A percentile compares a stretch with the other conserved stretches of the same genome.
These are phyloP conservation scores for Diabrotica virgifera DNA, from an alignment of 1,140 invertebrate species.

Conservation along the genomic window DNA sequence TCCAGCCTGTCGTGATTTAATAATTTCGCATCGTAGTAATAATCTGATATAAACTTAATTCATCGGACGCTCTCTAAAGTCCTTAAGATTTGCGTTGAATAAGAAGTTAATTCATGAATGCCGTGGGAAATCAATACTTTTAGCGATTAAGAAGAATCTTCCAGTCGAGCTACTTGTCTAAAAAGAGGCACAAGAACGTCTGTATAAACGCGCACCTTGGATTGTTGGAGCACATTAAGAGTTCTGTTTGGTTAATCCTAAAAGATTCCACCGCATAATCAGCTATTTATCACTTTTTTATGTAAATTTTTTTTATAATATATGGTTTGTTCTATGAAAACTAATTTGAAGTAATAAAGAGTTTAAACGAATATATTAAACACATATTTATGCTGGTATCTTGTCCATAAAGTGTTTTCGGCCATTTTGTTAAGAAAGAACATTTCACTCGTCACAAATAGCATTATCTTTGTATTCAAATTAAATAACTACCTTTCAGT, in stretches of 20 bases:
- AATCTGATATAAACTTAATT: not conserved
- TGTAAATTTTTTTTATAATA: too few species aligned
- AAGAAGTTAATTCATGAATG: not conserved
- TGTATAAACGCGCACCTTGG: constrained; percentile 11
- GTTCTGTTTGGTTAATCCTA: not conserved
- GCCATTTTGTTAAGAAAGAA: too few species aligned
- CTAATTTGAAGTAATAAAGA: too few species aligned
- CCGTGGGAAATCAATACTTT: constrained; percentile 1
- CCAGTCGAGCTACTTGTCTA: constrained; percentile 19
- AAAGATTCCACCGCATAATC: not conserved
- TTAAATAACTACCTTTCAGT: too few species aligned
- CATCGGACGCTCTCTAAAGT: not conserved
- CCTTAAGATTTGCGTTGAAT: not conserved
- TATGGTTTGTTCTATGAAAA: too few species aligned
- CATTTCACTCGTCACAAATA: too few species aligned
- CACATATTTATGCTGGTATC: too few species aligned
- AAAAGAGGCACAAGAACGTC: constrained; percentile 20
- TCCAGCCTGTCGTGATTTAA: not conserved
- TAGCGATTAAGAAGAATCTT: constrained; percentile 13
- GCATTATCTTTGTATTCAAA: too few species aligned
- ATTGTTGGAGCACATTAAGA: not conserved
- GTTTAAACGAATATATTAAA: too few species aligned
- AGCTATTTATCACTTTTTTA: too few species aligned
- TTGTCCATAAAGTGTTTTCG: too few species aligned
- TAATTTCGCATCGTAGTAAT: not conserved